Evolutionary conservation across 2,797 vertebrate genomes (phyloP).

Genomic region (Okamejei kenojei): DNA sequence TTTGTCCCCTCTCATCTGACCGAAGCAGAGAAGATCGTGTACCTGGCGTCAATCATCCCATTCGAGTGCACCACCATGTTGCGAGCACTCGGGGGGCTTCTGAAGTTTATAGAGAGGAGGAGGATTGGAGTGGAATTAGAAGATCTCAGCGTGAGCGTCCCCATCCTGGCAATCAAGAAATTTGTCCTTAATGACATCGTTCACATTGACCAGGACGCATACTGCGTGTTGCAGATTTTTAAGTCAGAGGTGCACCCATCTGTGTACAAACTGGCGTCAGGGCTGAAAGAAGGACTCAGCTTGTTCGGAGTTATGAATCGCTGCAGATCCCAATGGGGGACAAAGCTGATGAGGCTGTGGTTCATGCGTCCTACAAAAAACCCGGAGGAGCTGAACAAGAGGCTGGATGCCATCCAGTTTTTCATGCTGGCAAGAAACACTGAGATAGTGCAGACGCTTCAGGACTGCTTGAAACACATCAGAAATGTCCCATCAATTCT

Average conservation of each 20-base stretch:
- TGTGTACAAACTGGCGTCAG: constrained; percentile 83
- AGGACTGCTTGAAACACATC: constrained; percentile 76
- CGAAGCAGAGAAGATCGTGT: constrained; percentile 74
- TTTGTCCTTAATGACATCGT: constrained; percentile 68
- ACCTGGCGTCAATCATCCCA: constrained; percentile 81
- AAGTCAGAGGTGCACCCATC: constrained; percentile 91
- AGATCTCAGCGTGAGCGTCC: constrained; percentile 71
- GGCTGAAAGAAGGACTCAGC: constrained; percentile 91
- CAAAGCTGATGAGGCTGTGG: constrained; percentile 82
- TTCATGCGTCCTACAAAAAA: constrained; percentile 80
- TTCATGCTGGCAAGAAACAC: constrained; percentile 77
- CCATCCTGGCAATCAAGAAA: constrained; percentile 79
- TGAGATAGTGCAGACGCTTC: constrained; percentile 69
- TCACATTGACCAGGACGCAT: constrained; percentile 70
- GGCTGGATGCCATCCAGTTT: constrained; percentile 86
- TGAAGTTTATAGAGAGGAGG: constrained; percentile 88
- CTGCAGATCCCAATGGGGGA: constrained; percentile 83
- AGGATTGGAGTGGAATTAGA: constrained; percentile 86
- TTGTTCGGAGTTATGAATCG: constrained; percentile 88
- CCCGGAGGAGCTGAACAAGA: constrained; percentile 66
- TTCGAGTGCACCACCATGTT: constrained; percentile 83
- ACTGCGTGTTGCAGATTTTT: constrained; percentile 89
- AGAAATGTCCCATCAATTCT: constrained; percentile 84
- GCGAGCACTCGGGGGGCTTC: constrained; percentile 76
- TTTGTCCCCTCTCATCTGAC: constrained; percentile 74